phyloP scores from a whole-genome alignment of 2,888 invertebrate species.

The Leptogaster cylindrica region DNA sequence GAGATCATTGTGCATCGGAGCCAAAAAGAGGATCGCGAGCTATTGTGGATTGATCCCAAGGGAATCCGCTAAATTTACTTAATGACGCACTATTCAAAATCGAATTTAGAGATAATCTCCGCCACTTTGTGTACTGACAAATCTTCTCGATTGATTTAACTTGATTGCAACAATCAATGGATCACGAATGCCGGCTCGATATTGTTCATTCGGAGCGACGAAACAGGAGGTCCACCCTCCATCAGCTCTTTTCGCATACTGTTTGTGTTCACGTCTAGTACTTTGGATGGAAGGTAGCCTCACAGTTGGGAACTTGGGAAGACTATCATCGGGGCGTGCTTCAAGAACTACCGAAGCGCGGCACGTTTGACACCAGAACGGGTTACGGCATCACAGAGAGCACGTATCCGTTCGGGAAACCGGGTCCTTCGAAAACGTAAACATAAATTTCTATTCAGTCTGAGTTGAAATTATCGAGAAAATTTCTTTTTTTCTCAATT shows the following conservation, averaged over 20 bases:
- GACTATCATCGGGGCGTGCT: not conserved
- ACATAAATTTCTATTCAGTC: slow-evolving; percentile 18
- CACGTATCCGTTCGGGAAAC: slow-evolving; percentile 14
- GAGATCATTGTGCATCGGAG: no score
- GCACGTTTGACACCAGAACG: not conserved
- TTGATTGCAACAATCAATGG: not conserved
- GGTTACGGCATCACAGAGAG: no score
- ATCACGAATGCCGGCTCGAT: not conserved
- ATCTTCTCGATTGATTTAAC: slow-evolving; percentile 18
- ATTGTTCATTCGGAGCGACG: not conserved
- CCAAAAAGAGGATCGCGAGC: not conserved
- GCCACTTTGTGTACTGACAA: slow-evolving; percentile 17
- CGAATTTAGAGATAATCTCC: slow-evolving; percentile 10
- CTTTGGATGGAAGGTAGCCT: not conserved
- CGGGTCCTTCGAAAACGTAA: slow-evolving; percentile 27
- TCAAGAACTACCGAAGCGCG: not conserved
- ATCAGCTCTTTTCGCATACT: slow-evolving; percentile 35
- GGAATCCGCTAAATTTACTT: not conserved
- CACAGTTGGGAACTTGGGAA: not conserved
- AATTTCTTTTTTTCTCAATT: slow-evolving; percentile 25
- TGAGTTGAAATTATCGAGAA: slow-evolving; percentile 16
- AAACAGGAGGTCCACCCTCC: slow-evolving; percentile 28
- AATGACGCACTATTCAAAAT: slow-evolving; percentile 12
- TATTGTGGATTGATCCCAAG: not conserved
- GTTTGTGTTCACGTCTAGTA: slow-evolving; percentile 11